Evolutionary conservation across 2,888 invertebrate genomes (phyloP), one percentile per base, ranked within the genome.

Genomic region (Sphaerophoria taeniata): DNA sequence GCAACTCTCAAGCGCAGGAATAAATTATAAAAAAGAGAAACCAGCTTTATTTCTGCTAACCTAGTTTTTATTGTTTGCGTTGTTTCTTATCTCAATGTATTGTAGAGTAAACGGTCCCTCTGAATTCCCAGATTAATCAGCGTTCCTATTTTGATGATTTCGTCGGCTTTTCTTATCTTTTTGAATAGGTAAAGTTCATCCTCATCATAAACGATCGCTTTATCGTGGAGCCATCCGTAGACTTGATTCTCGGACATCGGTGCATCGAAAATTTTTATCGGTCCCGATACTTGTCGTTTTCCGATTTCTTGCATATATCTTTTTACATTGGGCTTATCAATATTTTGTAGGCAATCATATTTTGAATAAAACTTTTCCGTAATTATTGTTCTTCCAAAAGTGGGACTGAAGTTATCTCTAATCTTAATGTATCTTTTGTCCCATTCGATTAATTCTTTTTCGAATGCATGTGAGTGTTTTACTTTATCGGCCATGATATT

Each of bases 21-120:
- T 24, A 24, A 24, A 24, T 24, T 24, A 24, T 9, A 12, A 24
- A 34, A 36, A 71, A 31, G 34, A 16, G 4, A 33, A n/a, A 55
- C 77, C 55, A 70, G 16, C 45, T 61, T 14, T 24, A 53, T 65
- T 83, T 65, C 83, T 83, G 83, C 33, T 74, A 56, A 79, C 83
- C 83, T 71, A 74, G 74, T 71, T 83, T 63, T 33, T 49, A 70
- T 69, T 49, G 51, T 77, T 60, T 24, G 24, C 24, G 24, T 24
- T 24, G 24, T 24, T 24, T 2, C 24, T 24, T 24, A 24, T 24
- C 1, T 24, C 24, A 24, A 24, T n/a, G 24, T 24, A n/a, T 24
- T 24, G 24, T 24, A 24, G 24, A 24, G 24, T 24, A 24, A 24
- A n/a, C n/a, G n/a, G n/a, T 24, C 24, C 24, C 24, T 24, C 24